Evolutionary conservation across 2,888 invertebrate species (phyloP).

Genomic region (Panopea generosa): DNA sequence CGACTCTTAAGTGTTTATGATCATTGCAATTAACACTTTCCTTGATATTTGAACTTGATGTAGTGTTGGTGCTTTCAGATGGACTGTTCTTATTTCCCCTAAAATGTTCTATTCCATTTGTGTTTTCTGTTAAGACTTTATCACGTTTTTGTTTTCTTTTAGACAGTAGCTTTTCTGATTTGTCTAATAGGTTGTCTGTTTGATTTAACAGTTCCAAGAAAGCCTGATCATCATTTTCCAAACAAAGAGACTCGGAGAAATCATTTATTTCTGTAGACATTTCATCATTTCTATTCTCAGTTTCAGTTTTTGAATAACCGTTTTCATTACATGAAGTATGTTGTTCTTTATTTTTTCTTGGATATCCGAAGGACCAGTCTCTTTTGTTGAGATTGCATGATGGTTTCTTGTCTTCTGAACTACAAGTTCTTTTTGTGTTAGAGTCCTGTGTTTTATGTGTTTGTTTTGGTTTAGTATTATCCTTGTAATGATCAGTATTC

Average conservation of each 20-base stretch:
- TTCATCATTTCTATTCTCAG: too few species aligned
- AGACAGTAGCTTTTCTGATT: slow-evolving; percentile 28
- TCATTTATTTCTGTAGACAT: not conserved
- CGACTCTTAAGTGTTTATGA: not conserved
- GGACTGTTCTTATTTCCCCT: too few species aligned
- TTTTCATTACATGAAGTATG: too few species aligned
- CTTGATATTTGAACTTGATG: too few species aligned
- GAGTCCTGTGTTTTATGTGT: not conserved
- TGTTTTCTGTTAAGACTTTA: too few species aligned
- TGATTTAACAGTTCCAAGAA: slow-evolving; percentile 28
- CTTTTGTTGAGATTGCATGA: not conserved
- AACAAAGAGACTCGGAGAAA: not conserved
- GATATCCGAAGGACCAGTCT: slow-evolving; percentile 59
- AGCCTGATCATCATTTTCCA: slow-evolving; percentile 12
- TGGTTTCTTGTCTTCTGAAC: not conserved
- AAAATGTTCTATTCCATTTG: too few species aligned
- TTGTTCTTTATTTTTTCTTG: slow-evolving; percentile 32
- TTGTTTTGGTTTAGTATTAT: not conserved
- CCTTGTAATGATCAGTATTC: too few species aligned
- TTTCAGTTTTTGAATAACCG: too few species aligned
- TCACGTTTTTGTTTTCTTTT: not conserved
- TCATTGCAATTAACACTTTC: too few species aligned
- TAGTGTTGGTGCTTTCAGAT: too few species aligned
- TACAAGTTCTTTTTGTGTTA: not conserved
- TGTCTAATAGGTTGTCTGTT: slow-evolving; percentile 36